Evolutionary conservation across 2,113 vertebrate genomes (phyloP).

Genomic region (Oryzias celebensis): DNA sequence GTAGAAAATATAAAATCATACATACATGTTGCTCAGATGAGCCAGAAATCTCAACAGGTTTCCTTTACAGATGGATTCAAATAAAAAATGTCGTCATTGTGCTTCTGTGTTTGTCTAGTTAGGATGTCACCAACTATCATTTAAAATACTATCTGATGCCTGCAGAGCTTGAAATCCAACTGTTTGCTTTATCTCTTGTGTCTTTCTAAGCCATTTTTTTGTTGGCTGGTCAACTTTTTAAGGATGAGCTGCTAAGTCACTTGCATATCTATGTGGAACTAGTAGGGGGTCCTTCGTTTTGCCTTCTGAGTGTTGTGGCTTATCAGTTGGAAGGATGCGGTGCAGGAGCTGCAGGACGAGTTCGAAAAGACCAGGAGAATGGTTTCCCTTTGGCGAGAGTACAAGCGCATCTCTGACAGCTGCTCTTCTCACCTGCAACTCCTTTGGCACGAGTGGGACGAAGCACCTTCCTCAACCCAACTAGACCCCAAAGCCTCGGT

Average conservation of each 20-base stretch:
- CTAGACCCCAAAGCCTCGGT: constrained; percentile 59
- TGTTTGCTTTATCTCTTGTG: not conserved
- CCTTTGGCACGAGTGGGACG: constrained; percentile 70
- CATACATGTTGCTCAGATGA: no score
- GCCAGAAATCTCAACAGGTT: no score
- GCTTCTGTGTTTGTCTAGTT: no score
- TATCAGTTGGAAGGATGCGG: constrained; percentile 80
- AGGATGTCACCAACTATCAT: no score
- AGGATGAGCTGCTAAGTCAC: no score
- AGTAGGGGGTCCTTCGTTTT: no score
- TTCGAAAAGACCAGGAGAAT: constrained; percentile 53
- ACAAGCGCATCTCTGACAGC: constrained; percentile 44
- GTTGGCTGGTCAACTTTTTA: not conserved
- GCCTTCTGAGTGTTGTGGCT: not conserved
- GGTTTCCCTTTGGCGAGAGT: constrained; percentile 80
- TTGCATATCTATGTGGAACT: no score
- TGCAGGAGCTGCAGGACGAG: constrained; percentile 75
- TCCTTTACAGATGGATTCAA: no score
- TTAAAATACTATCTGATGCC: no score
- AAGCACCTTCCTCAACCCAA: constrained; percentile 42
- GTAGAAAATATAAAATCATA: no score
- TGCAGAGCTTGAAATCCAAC: not conserved
- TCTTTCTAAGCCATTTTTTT: not conserved
- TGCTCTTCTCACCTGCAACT: constrained; percentile 60
- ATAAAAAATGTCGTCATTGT: no score